Base-by-base conservation (phyloP, 2,113 vertebrate genomes). In the Miniopterus natalensis region DNA sequence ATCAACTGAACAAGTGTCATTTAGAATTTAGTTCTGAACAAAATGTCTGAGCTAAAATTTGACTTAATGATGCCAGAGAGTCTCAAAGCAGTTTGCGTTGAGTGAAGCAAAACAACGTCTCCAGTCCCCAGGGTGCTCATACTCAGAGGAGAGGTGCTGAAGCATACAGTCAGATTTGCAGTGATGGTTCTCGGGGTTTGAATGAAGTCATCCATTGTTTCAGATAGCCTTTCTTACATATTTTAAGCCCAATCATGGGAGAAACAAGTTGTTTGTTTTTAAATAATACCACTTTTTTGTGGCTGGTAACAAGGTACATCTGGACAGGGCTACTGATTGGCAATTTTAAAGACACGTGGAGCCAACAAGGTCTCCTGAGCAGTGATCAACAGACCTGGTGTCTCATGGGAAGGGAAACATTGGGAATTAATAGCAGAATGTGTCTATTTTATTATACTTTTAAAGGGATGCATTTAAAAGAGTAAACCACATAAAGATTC, bases 31-130 rank as follows among this genome's bases (percentile, higher is more conserved):
- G 45, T 31, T 85, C 88, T 95, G 81, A 97, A 98, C 93, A 96
- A 97, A 97, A 96, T 87, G 65, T 95, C 97, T 98, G 83, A 89
- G 87, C 92, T 97, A 90, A 97, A 97, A 97, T 97, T 97, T 98
- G 97, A 94, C 93, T 53, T 95, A 96, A 93, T 96, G 96, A 96
- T 95, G 97, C 94, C 96, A 97, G 65, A 94, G 87, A 83, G 71
- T 95, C 96, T 96, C 96, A 87, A 85, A 97, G 93, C 96, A 97
- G 96, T 94, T 97, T 96, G 88, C 77, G 92, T 90, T 87, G 86
- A 96, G 96, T 12, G 4, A 95, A 96, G 92, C 95, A 96, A 98
- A 98, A 98, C 8, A 94, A 95, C 27, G 79, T 87, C 29, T 84
- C 4, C 18, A 40, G 73, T 81, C 96, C 95, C 95, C 79, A 51